Evolutionary conservation across 2,888 invertebrate species (phyloP), one percentile per base, ranked within the genome.

Genomic region (Lochmaea crataegi): DNA sequence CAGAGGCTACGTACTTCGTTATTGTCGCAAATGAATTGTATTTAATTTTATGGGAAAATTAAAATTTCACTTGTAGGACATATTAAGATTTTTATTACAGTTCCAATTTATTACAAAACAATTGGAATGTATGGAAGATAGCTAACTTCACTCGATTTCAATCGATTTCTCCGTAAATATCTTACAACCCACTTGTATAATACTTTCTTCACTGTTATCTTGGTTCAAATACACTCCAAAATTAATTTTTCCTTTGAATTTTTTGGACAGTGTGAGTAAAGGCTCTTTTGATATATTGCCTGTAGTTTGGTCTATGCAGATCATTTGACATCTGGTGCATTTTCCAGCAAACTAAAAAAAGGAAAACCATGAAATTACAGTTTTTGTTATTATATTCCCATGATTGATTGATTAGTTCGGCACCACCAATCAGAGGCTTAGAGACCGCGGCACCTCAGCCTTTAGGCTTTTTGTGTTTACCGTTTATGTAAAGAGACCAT

Each of bases 251-350:
- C 95, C 94, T 73, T 90, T 89, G 82, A 94, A 92, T 81, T 91
- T 90, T 82, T 91, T 91, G 0, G 94, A 91, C 78, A 96, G 90
- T 1, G 94, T 93, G 76, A 92, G 89, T 12, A 96, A 86, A 0
- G 95, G 95, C 84, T 96, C 95, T 0, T 92, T 89, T 0, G 94
- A 94, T 82, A 93, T 94, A 78, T 91, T 88, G 0, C 96, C 96
- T 2, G 93, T 95, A 60, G 89, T 88, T 87, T 97, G 98, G 86
- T 98, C 94, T 75, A 98, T 94, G 85, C 98, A 97, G 73, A 99
- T 94, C 95, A 98, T 98, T 87, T 97, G 96, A 84, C 98, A 99
- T 69, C 98, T 91, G 1, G 92, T 93, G 83, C 98, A 98, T 57
- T 91, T 91, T 0, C 95, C 95, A 79, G 92, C 92, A 67, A 92